Conservation (phyloP, 2,797 vertebrate genomes). For the Leptodactylus fallax region DNA sequence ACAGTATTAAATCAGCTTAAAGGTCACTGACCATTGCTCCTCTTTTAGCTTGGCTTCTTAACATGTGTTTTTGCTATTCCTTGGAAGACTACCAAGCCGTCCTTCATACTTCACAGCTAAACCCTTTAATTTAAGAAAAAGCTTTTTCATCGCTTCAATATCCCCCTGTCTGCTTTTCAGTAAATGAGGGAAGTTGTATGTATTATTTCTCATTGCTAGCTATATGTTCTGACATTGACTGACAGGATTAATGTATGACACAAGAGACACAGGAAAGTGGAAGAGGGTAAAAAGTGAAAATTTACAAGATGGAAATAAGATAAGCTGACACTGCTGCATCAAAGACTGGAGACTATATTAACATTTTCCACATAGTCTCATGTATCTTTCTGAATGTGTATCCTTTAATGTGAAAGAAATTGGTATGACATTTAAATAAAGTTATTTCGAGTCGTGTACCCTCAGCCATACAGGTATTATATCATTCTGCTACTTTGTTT, state of each 20-base stretch:
- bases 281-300: conserved; percentile 23
- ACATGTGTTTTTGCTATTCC: conserved; percentile 51
- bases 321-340: conserved; percentile 38
- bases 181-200: conserved; percentile 43
- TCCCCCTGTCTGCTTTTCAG: conserved; percentile 11
- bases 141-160: conserved; percentile 18
- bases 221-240: conserved; percentile 50
- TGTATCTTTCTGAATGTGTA: conserved; percentile 2
- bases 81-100: conserved; percentile 48
- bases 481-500: neutral
- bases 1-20: conserved; percentile 45
- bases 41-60: conserved; percentile 48
- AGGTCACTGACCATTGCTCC: conserved; percentile 50
- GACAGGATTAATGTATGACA: conserved; percentile 30
- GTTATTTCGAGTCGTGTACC: neutral
- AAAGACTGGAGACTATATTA: conserved; percentile 52
- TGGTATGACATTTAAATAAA: conserved; percentile 22
- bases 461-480: neutral
- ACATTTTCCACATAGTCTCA: conserved; percentile 19
- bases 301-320: conserved; percentile 36
- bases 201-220: conserved; percentile 31
- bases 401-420: conserved; percentile 12
- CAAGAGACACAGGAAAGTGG: conserved; percentile 15
- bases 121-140: conserved; percentile 41
- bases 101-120: conserved; percentile 26